Evolutionary conservation across 2,113 vertebrate species (phyloP), one percentile per base, ranked within the genome.

Genomic region (Chamaea fasciata): DNA sequence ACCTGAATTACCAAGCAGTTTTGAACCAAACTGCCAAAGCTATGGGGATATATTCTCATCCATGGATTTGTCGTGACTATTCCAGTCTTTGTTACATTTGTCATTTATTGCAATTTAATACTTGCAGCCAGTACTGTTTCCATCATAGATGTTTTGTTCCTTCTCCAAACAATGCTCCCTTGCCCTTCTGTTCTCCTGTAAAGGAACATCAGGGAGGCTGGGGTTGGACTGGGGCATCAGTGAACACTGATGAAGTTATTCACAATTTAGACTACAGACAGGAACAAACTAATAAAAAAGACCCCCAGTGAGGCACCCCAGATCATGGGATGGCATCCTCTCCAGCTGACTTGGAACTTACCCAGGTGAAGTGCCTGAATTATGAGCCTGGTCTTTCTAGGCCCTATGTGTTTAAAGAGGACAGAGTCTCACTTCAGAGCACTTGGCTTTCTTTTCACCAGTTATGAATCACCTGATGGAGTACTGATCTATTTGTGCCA

Each of bases 41-140:
- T 92, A 22, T 83, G 88, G 92, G 92, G 79, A 93, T 41, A 67
- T 90, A 62, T 35, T 89, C 55, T 88, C 68, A 80, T 92, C 68
- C 60, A 59, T 56, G 73, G 60, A 70, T 92, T 83, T 94, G 71
- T 86, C 7, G 9, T 70, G 33, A 80, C 31, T 76, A 70, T 70
- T 80, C 42, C 47, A 77, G 59, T 47, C 67, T 82, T 75, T 75
- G 69, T 95, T 74, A n/a, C 10, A 39, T 30, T 64, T 47, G 73
- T 56, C 57, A 71, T 73, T 87, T 68, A 55, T 47, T 85, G 33
- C 5, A 4, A 65, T 85, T 33, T 68, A 79, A 57, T 27, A 55
- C 12, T 41, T 59, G 42, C 59, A 85, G 50, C 42, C 68, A 59
- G n/a, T 52, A 30, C 63, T 85, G 67, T 42, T 87, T 85, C 70